These are phyloP conservation scores for Larimichthys crocea DNA, from an alignment of 2,113 vertebrate species.

Conservation along the genomic window DNA sequence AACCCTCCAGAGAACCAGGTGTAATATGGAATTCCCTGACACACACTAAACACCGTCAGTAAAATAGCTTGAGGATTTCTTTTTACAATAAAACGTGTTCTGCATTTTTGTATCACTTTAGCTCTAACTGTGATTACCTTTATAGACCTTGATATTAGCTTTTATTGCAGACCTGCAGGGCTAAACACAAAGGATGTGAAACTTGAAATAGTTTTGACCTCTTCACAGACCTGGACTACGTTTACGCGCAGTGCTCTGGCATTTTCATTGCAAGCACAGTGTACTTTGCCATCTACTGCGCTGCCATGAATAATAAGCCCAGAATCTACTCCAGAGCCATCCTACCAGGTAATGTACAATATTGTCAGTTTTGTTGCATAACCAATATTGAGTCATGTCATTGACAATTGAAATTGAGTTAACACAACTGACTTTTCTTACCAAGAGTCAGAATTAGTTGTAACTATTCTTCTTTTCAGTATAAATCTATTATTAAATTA, in stretches of 20 bases:
- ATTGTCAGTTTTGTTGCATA: neutral
- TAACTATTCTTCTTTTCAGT: too few relatives aligned
- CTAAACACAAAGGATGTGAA: neutral
- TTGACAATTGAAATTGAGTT: too few relatives aligned
- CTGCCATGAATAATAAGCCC: slow-evolving; percentile 87
- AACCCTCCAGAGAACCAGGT: neutral
- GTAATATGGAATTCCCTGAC: neutral
- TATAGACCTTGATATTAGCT: too few relatives aligned
- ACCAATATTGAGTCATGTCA: neutral
- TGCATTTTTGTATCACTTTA: neutral
- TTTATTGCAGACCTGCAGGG: neutral
- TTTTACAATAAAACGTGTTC: neutral
- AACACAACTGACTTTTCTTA: too few relatives aligned
- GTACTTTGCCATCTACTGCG: slow-evolving; percentile 91
- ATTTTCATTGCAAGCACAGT: slow-evolving; percentile 90
- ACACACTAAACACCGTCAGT: neutral
- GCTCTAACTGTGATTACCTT: neutral
- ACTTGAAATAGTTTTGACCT: neutral
- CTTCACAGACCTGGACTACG: slow-evolving; percentile 91
- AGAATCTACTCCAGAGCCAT: slow-evolving; percentile 87
- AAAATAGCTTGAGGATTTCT: neutral
- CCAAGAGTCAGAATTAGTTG: too few relatives aligned
- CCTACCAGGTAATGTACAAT: slow-evolving; percentile 84
- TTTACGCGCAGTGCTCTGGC: slow-evolving; percentile 89
- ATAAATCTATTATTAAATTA: neutral